Percentiles rank a stretch among this genome's conserved stretches.
These are phyloP conservation scores for Orientallactaga bullata DNA, from an alignment of 2,113 vertebrate species.

Conservation along the genomic window DNA sequence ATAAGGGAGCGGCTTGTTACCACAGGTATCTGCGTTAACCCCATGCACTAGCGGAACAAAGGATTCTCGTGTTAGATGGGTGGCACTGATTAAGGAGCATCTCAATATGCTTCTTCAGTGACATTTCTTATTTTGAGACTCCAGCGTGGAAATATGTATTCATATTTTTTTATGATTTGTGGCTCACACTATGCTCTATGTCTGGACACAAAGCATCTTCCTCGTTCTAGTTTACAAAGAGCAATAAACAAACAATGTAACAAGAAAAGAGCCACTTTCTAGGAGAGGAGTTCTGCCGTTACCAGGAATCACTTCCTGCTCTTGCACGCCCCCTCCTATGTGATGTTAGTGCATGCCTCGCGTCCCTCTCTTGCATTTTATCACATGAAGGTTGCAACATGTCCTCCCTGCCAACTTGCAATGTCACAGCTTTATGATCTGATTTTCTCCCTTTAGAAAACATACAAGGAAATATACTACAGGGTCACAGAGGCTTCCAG, in stretches of 20 bases:
- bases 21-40: not conserved
- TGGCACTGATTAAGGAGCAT: not conserved
- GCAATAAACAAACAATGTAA: conserved; percentile 54
- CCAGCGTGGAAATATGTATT: conserved; percentile 13
- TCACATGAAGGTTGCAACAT: not conserved
- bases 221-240: conserved; percentile 6
- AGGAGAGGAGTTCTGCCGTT: conserved; percentile 55
- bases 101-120: not conserved
- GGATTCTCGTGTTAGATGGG: not conserved
- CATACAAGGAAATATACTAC: not conserved
- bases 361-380: not conserved
- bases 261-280: conserved; percentile 51
- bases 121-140: conserved; percentile 36
- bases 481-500: not conserved
- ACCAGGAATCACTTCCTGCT: conserved; percentile 50
- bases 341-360: conserved; percentile 43
- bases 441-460: conserved; percentile 50
- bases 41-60: not conserved
- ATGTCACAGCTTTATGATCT: conserved; percentile 3
- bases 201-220: conserved; percentile 17
- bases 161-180: conserved; percentile 36
- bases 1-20: not conserved
- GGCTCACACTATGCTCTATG: not conserved
- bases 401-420: not conserved
- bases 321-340: conserved; percentile 52